Evolutionary conservation across 2,113 vertebrate genomes (phyloP).

Genomic region (Epinephelus moara): DNA sequence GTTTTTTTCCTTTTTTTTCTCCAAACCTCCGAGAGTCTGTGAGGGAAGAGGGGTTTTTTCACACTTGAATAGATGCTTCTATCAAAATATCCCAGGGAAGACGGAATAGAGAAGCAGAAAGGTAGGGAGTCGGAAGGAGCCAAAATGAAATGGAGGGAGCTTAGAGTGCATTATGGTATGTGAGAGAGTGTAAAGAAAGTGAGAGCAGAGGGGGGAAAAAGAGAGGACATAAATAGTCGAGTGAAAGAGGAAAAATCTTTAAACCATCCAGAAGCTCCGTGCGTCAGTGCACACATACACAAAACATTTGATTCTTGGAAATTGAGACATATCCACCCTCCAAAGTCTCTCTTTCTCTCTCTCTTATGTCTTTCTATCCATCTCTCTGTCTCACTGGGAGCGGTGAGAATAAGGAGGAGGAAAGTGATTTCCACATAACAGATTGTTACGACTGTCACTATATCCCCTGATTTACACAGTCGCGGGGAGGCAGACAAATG

Average conservation of each 20-base stretch:
- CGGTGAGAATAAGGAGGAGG: constrained; percentile 54
- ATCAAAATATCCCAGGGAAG: constrained; percentile 71
- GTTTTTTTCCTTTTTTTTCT: constrained; percentile 66
- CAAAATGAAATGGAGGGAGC: constrained; percentile 21
- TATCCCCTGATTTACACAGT: constrained; percentile 78
- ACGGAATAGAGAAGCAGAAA: constrained; percentile 29
- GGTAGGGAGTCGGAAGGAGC: constrained; percentile 30
- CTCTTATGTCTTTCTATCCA: constrained; percentile 36
- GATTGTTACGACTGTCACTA: constrained; percentile 72
- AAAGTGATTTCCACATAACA: constrained; percentile 73
- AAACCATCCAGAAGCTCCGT: constrained; percentile 57
- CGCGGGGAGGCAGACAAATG: constrained; percentile 68
- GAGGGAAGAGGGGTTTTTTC: constrained; percentile 55
- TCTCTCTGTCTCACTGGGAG: constrained; percentile 50
- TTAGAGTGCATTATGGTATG: constrained; percentile 44
- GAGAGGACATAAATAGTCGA: constrained; percentile 23
- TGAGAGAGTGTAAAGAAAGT: constrained; percentile 6
- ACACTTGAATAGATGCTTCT: constrained; percentile 80
- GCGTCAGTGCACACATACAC: constrained; percentile 47
- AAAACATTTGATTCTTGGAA: constrained; percentile 63
- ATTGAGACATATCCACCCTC: constrained; percentile 48
- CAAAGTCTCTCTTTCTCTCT: constrained; percentile 31
- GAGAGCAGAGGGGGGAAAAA: background rate
- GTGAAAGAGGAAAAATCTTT: constrained; percentile 48
- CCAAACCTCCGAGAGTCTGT: constrained; percentile 62